phyloP scores from a whole-genome alignment of 2,113 vertebrate genomes.

The Helogale parvula region DNA sequence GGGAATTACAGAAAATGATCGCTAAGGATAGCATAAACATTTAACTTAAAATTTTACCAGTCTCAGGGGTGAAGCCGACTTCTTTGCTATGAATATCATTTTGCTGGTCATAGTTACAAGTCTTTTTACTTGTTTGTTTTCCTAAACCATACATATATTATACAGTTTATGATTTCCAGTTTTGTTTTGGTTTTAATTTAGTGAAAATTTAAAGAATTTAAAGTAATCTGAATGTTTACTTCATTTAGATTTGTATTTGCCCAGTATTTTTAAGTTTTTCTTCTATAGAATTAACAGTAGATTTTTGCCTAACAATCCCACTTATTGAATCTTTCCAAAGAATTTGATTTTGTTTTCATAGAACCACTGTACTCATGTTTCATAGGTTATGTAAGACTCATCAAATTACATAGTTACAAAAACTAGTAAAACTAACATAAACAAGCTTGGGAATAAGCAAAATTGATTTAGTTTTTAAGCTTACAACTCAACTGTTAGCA shows the following conservation, averaged over 20 bases:
- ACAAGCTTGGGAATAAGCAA: slow-evolving; percentile 12
- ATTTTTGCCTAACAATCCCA: neutral
- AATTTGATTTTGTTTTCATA: slow-evolving; percentile 34
- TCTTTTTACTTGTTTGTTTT: neutral
- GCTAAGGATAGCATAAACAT: neutral
- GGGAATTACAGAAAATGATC: neutral
- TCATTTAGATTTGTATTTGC: slow-evolving; percentile 29
- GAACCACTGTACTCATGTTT: neutral
- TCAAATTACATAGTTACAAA: slow-evolving; percentile 35
- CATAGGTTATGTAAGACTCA: neutral
- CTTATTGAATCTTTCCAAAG: slow-evolving; percentile 44
- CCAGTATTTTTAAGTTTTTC: neutral
- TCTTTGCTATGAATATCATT: neutral
- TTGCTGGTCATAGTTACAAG: neutral
- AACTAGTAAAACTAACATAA: slow-evolving; percentile 22
- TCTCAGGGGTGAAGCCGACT: neutral
- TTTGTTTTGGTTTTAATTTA: neutral
- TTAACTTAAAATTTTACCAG: neutral
- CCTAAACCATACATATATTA: neutral
- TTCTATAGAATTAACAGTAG: neutral
- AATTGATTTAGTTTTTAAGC: neutral
- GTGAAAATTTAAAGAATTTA: slow-evolving; percentile 5
- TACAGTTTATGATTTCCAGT: neutral
- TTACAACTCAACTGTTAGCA: neutral
- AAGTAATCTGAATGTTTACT: neutral